phyloP scores from a whole-genome alignment of 2,797 vertebrate species.

The Falco biarmicus region DNA sequence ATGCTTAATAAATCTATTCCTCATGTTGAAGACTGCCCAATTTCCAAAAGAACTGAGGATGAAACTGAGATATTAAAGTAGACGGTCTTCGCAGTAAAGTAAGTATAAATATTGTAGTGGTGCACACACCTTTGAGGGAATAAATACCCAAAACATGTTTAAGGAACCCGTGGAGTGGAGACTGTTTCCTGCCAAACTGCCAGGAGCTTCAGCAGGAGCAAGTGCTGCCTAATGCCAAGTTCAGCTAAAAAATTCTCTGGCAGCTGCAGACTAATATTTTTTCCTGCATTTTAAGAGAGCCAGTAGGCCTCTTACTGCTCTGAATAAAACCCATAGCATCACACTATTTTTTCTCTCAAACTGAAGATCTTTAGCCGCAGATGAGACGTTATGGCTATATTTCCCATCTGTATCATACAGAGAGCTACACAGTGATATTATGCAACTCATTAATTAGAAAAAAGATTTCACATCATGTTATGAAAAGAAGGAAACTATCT shows the following conservation, averaged over 20 bases:
- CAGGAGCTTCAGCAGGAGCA: background rate
- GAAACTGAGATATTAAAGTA: background rate
- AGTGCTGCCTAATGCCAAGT: background rate
- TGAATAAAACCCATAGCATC: background rate
- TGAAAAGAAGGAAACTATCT: background rate
- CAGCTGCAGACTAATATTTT: background rate
- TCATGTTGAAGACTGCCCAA: background rate
- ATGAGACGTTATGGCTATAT: background rate
- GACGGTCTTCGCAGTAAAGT: background rate
- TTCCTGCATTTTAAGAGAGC: background rate
- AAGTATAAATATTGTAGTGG: background rate
- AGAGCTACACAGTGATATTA: background rate
- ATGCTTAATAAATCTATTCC: background rate
- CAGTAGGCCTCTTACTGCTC: background rate
- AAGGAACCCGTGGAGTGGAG: background rate
- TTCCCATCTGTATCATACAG: background rate
- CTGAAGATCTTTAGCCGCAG: background rate
- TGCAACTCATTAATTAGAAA: background rate
- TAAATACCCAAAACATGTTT: background rate
- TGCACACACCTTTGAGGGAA: background rate
- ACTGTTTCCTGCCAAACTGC: background rate
- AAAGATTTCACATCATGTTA: background rate
- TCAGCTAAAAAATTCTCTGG: background rate
- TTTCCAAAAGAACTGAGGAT: background rate
- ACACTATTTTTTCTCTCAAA: background rate